A percentile compares a stretch with the other conserved stretches of the same genome.
Evolutionary conservation across 2,888 invertebrate genomes (phyloP).

Genomic region (Folsomia candida): DNA sequence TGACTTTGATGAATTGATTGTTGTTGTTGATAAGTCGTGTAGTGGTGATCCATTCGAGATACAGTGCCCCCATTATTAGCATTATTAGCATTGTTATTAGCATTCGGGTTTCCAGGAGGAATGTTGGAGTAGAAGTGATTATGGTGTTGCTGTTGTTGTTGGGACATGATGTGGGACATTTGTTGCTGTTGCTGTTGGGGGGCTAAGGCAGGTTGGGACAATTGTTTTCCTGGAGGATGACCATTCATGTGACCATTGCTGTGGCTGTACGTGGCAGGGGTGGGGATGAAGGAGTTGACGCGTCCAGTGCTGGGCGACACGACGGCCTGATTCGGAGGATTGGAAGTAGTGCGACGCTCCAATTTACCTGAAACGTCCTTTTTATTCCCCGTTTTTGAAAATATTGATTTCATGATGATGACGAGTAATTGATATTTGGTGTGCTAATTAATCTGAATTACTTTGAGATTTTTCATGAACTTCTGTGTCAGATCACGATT

Average conservation of each 20-base stretch:
- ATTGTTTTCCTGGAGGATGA: constrained; percentile 10
- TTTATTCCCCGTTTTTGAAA: constrained; percentile 17
- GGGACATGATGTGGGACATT: constrained; percentile 25
- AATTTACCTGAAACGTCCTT: constrained; percentile 14
- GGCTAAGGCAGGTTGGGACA: neutral
- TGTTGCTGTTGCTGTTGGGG: constrained; percentile 12
- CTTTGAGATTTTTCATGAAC: too few species aligned
- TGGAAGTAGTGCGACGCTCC: neutral
- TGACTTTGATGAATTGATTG: constrained; percentile 24
- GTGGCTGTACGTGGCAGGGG: constrained; percentile 34
- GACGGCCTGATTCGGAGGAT: neutral
- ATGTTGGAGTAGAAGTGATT: constrained; percentile 28
- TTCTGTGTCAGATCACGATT: too few species aligned
- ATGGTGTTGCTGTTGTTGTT: constrained; percentile 21
- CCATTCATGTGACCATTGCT: constrained; percentile 26
- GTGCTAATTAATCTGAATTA: too few species aligned
- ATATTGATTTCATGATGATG: constrained; percentile 12
- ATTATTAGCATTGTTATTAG: neutral
- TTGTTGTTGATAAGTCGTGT: constrained; percentile 31
- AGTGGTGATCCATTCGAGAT: constrained; percentile 28
- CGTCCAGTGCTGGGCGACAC: constrained; percentile 29
- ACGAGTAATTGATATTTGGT: too few species aligned
- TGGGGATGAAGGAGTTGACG: constrained; percentile 49
- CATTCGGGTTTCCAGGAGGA: constrained; percentile 18
- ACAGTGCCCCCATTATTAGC: too few species aligned